Evolutionary conservation across 2,113 vertebrate genomes (phyloP), one percentile per base, ranked within the genome.

Genomic region (Pontoporia blainvillei): DNA sequence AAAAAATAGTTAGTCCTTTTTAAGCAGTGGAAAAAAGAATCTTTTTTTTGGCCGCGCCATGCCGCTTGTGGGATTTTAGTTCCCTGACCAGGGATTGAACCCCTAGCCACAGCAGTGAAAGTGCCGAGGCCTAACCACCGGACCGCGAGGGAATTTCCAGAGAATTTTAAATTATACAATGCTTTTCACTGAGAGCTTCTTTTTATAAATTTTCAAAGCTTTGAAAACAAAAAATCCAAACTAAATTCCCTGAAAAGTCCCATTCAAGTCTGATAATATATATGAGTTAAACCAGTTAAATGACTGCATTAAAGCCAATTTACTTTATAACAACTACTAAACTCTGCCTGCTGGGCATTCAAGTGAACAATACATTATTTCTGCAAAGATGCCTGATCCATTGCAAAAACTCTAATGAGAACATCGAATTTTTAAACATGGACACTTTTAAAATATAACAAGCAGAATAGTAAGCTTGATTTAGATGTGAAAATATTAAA

Each of bases 131-230:
- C 7, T 57, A 57, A 57, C 54, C 20, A 21, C 20, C 0, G 7
- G 54, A 57, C 54, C 7, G 20, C 17, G 20, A 57, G 54, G 54
- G 54, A 57, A 57, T 57, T 21, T 21, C 54, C 54, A 57, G 54
- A 57, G 31, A 87, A 79, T 96, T 81, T 97, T 75, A 91, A 96
- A 91, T 88, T 64, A 75, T 66, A 89, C n/a, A 72, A 41, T 89
- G 11, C 36, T 86, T 96, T 94, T 94, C 66, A 93, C 39, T 34
- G 85, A 79, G 66, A 67, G 27, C 71, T 90, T 81, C 72, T 78
- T 95, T 81, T 83, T 75, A 92, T 95, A 94, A 94, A 92, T 88
- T 59, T 36, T 92, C 64, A 85, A 94, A 93, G 91, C 44, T 59
- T 69, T 71, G 76, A 88, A 75, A 75, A 87, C 31, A 96, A 86